Base-by-base conservation (phyloP, 2,888 invertebrate genomes). In the Eudasyphora cyanicolor region DNA sequence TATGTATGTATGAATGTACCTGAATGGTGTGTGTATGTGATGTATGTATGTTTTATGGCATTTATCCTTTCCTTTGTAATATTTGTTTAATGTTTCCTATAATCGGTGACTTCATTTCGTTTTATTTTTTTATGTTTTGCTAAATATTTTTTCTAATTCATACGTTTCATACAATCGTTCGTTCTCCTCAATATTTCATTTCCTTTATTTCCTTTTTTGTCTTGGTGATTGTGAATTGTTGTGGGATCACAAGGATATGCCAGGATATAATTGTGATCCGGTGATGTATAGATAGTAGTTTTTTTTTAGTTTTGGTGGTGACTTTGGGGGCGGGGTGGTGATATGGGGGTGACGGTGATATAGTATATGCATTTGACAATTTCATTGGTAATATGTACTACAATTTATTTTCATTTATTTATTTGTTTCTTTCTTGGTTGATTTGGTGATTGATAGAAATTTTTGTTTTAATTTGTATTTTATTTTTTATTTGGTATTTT, bases 131-230 rank as follows among this genome's bases (percentile, higher is more conserved):
- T 51, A 60, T 76, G 17, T 38, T 70, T 82, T 69, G 24, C 51
- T 49, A 70, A 69, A 74, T 60, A 42, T 76, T 77, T 76, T 67
- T 74, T 64, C 82, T 82, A 82, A 76, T 78, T 67, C 67, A 29
- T 60, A 60, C 60, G 60, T 60, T 67, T 42, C 38, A 24, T 57
- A 57, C 24, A 24, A 27, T 27, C 57, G 57, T 27, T 14, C 24
- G 35, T 35, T 35, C 45, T n/a, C n/a, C n/a, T n/a, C n/a, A n/a
- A n/a, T n/a, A n/a, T n/a, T 14, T 12, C 45, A 14, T 45, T 45
- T 45, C 38, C 4, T 54, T 21, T 27, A 27, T 57, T 24, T 24
- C 57, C 24, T 21, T 57, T n/a, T 57, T 54, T 7, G 10, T 24
- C 19, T 57, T 24, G 27, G 32, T 57, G 67, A 38, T 7, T 49